Evolutionary conservation across 2,888 invertebrate genomes (phyloP).

Genomic region (Euclidia mi): DNA sequence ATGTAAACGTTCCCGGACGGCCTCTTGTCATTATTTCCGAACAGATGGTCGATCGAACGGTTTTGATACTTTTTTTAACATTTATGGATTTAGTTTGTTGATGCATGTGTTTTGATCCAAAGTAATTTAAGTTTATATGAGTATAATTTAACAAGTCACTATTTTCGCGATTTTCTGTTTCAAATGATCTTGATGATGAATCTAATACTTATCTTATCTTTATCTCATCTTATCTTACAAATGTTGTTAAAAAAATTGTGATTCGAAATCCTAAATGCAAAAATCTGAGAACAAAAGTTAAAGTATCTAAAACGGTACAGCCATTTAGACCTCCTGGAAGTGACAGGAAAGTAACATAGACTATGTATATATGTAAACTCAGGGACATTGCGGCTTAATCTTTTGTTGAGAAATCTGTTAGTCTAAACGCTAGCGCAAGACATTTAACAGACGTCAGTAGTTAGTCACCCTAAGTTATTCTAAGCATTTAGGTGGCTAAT

Average conservation of each 20-base stretch:
- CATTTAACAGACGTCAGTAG: constrained; percentile 44
- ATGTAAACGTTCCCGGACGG: constrained; percentile 73
- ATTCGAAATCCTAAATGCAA: no score
- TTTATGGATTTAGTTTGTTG: background rate
- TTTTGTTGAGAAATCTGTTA: constrained; percentile 19
- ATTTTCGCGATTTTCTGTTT: no score
- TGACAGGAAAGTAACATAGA: constrained; percentile 14
- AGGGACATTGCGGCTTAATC: constrained; percentile 14
- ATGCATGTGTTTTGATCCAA: no score
- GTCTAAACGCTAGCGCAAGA: constrained; percentile 30
- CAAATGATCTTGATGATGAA: no score
- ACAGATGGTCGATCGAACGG: constrained; percentile 34
- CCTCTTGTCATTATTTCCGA: constrained; percentile 76
- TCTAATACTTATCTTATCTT: no score
- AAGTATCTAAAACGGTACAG: no score
- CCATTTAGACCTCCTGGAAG: constrained; percentile 9
- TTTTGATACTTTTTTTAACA: constrained; percentile 64
- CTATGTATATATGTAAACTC: constrained; percentile 16
- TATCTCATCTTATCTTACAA: no score
- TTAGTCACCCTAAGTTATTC: constrained; percentile 52
- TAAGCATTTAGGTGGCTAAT: constrained; percentile 54
- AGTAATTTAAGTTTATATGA: no score
- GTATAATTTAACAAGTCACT: no score
- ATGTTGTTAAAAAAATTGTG: no score
- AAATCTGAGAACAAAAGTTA: no score